Evolutionary conservation across 2,797 vertebrate genomes (phyloP), one percentile per base, ranked within the genome.

Genomic region (Anguilla megastoma): DNA sequence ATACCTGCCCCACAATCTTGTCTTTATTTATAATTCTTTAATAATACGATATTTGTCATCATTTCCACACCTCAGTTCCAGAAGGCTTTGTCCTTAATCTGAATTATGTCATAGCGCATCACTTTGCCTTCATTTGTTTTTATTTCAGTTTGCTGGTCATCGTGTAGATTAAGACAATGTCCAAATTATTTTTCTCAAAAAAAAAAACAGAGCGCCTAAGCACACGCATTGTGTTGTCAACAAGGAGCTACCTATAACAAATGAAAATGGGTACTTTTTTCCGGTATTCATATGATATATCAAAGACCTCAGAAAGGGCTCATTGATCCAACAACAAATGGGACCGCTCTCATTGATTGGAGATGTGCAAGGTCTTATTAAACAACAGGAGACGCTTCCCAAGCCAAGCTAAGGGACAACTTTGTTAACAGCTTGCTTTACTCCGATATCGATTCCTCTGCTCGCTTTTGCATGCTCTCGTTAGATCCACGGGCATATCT

Each of bases 401-500:
- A 94, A 94, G 94, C 94, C 94, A 94, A 93, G 91, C 91, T 93
- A 74, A 89, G 91, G 93, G 93, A 94, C 93, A 93, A 94, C 93
- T 94, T 94, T 94, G 95, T 94, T 95, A 95, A 92, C 95, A 94
- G 94, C 94, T 94, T 94, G 95, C 94, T 95, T 94, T 93, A 94
- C 94, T 89, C 86, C 92, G 85, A 27, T 85, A 97, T 96, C 91
- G 96, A 96, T 96, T 95, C 92, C 84, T 88, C 88, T 88, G 63
- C 86, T 86, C 88, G 90, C 92, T 90, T 88, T 89, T 90, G 12
- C 87, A 85, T 87, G 88, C 86, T 87, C 88, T 90, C 89, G 33
- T 92, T 74, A 90, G 9, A 88, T 89, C 91, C 87, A 16, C 90
- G 87, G 91, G 92, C 85, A 89, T 89, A 87, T 89, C 69, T 30